Base-by-base conservation (phyloP, 2,797 vertebrate species). In the Lepidocolaptes lacrymiger region DNA sequence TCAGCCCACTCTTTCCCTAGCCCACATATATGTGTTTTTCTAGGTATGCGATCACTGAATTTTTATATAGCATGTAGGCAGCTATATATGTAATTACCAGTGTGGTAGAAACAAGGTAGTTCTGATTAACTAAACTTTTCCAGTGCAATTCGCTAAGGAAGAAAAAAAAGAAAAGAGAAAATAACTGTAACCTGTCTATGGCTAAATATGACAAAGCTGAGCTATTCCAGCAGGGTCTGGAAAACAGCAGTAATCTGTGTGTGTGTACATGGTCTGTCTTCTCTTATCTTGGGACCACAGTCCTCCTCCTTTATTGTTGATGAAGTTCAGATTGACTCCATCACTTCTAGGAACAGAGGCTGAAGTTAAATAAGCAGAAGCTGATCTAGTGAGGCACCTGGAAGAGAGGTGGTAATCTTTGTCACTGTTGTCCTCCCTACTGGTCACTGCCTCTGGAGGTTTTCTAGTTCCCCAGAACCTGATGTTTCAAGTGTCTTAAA, bases 11-110 rank as follows among this genome's bases (percentile, higher is more conserved):
- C 92, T 44, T 71, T 83, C 32, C 54, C 68, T 83, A 88, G 59
- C 90, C 91, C 85, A 92, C 94, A 81, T 86, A 46, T 55, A 27
- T 78, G 79, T 89, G 69, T 94, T 95, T 95, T 88, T 84, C 89
- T 90, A 91, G 85, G 55, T 96, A 88, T 63, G 61, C 71, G 78
- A 72, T 94, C 62, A 63, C 52, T 86, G 71, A 62, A 91, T 92
- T 95, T 95, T 81, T 90, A 78, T 92, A 75, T 41, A 81, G 77
- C 44, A 64, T 73, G 94, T 95, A 94, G 86, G 96, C 92, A 95
- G 77, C 44, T 95, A 79, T 37, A 23, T 92, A 64, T 95, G 71
- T 88, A 92, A 92, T 89, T 77, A 89, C 34, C 66, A 72, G 26
- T 13, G 61, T 82, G 81, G n/a, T 54, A 89, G 79, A 64, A 88